Conservation (phyloP, 2,888 invertebrate genomes). For the Mimas tiliae region DNA sequence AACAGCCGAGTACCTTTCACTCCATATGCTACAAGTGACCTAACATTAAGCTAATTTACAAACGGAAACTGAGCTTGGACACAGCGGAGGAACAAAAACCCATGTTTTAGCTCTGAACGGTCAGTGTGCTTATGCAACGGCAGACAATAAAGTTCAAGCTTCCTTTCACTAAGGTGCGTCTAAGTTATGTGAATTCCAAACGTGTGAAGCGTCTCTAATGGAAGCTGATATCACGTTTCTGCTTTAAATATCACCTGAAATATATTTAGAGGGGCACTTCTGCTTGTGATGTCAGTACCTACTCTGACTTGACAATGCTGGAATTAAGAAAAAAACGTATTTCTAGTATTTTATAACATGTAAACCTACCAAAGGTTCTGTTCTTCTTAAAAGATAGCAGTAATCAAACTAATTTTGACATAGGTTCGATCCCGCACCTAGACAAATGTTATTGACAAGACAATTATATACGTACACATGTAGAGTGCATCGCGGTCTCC, state of each 20-base stretch:
- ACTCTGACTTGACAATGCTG: no score
- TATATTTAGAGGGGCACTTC: not conserved
- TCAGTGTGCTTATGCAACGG: conserved; percentile 58
- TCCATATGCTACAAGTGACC: conserved; percentile 43
- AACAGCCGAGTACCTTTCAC: conserved; percentile 58
- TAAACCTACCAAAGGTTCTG: no score
- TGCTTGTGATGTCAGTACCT: no score
- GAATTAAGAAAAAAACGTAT: no score
- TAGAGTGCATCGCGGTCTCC: no score
- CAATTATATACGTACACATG: no score
- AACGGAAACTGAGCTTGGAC: conserved; percentile 58
- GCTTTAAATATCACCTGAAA: conserved; percentile 1
- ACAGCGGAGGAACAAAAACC: conserved; percentile 51
- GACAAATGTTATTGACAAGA: no score
- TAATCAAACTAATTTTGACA: no score
- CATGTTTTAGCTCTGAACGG: conserved; percentile 53
- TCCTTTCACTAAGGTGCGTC: conserved; percentile 59
- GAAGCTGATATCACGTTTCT: conserved; percentile 32
- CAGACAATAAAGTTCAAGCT: conserved; percentile 59
- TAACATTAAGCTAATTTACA: conserved; percentile 61
- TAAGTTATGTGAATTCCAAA: conserved; percentile 29
- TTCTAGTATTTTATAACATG: no score
- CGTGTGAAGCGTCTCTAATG: conserved; percentile 35
- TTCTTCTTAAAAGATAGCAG: no score
- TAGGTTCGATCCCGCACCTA: no score